Base-by-base conservation (phyloP, 2,113 vertebrate genomes). In the Gadus chalcogrammus region DNA sequence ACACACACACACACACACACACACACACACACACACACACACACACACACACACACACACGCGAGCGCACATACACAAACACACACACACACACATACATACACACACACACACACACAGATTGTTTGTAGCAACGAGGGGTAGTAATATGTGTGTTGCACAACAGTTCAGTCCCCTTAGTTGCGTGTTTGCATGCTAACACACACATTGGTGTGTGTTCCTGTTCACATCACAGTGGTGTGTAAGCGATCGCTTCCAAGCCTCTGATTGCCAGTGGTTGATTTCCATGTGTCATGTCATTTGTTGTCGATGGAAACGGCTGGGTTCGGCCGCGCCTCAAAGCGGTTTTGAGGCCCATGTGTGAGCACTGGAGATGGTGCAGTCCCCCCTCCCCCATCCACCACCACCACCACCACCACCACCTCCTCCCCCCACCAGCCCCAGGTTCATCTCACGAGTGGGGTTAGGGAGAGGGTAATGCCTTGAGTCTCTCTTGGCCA, bases 1-100 rank as follows among this genome's bases (percentile, higher is more conserved):
- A 78, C 71, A 73, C 74, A 76, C 73, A 82, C 73, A 90, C 84
- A 89, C 76, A 82, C 60, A 27, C 80, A 72, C 83, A 86, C 72
- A 88, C 38, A 48, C 42, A 58, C 55, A 58, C 55, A 58, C 55
- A 58, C 55, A 77, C 63, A 61, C 71, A 63, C 31, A 35, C 31
- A 35, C 31, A 35, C 31, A 35, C 31, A 35, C 31, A 35, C 31
- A 35, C 31, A 35, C 31, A 35, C 2, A 35, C 31, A 35, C 31
- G n/a, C n/a, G n/a, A n/a, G n/a, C n/a, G n/a, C n/a, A 42, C 38
- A 42, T 3, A 42, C 38, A 42, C 38, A 42, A 1, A 42, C 38
- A 42, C 38, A 42, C 38, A 42, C 38, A 42, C 38, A 42, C 38
- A 24, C 22, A 24, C 22, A 24, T 2, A 24, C 22, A 24, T 3